Evolutionary conservation across 2,888 invertebrate species (phyloP).

Genomic region (Aricia artaxerxes): DNA sequence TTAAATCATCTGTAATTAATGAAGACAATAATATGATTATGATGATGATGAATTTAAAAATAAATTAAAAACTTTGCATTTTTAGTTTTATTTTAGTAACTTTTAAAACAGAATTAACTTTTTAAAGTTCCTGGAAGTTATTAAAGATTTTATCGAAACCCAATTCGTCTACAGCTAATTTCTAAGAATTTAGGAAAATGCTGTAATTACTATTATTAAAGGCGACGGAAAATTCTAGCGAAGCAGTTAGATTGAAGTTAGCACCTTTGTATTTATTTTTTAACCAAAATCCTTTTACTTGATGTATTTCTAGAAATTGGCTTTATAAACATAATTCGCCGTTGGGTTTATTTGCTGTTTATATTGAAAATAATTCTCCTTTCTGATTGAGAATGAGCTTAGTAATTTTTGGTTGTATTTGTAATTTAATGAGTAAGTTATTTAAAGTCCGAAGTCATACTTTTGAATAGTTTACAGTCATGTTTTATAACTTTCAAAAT

Average conservation of each 20-base stretch:
- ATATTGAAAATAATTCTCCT: too few species aligned
- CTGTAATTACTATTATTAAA: constrained; percentile 18
- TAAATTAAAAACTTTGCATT: not conserved
- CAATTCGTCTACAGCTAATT: not conserved
- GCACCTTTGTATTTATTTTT: constrained; percentile 2
- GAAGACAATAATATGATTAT: too few species aligned
- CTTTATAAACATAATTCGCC: not conserved
- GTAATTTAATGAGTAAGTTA: too few species aligned
- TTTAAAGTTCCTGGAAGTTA: not conserved
- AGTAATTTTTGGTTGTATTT: too few species aligned
- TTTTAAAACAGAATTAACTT: not conserved
- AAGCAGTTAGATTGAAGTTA: constrained; percentile 10
- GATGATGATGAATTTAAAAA: too few species aligned
- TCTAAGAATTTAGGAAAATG: not conserved
- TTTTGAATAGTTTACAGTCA: too few species aligned
- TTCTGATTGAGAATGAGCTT: too few species aligned
- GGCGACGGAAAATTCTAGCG: not conserved
- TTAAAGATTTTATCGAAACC: not conserved
- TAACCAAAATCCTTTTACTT: not conserved
- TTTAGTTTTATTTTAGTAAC: not conserved
- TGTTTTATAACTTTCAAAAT: too few species aligned
- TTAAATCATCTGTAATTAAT: too few species aligned
- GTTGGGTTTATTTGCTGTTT: not conserved
- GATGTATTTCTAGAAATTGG: not conserved
- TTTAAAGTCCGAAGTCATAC: too few species aligned